Evolutionary conservation across 2,888 invertebrate genomes (phyloP), one percentile per base, ranked within the genome.

Genomic region (Protonemura montana): DNA sequence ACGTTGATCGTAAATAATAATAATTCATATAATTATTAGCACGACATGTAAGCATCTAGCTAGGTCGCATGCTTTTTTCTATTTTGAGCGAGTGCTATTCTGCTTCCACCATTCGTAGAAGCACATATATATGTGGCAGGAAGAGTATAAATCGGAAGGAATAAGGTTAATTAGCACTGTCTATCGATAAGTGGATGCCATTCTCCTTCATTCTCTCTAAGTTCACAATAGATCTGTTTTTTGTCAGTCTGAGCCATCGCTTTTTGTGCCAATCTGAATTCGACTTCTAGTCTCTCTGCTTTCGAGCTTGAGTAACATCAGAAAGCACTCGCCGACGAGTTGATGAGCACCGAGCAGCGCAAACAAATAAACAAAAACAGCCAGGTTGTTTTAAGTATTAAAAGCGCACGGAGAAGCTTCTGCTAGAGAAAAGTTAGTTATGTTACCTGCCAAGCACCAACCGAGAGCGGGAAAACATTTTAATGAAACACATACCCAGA

Each of bases 251-350:
- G 16, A 78, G 76, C 59, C 59, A 59, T 59, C 6, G 59, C 59
- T 78, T 78, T 77, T 78, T 78, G 78, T 78, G 78, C 78, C 78
- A 78, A 78, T 78, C 78, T 78, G 27, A 78, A 78, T 78, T 78
- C 78, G 78, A 78, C 78, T n/a, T n/a, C n/a, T 78, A 27, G 27
- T 5, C 78, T 27, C n/a, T n/a, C 78, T 27, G 28, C 78, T 26
- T n/a, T 27, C 26, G 78, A 78, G 78, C 26, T 26, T 27, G 78
- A 78, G 78, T 78, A 78, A 78, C 78, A 78, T 78, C 78, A 78
- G 78, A 78, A 78, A 78, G 78, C 78, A 78, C 78, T 78, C 28
- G 26, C 27, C 28, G 78, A 25, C 28, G 10, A 25, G 27, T 78
- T 78, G 78, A 78, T 78, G 78, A 78, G n/a, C 78, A 78, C 16